Evolutionary conservation across 2,888 invertebrate genomes (phyloP), one percentile per base, ranked within the genome.

Genomic region (Heliconius cydno): DNA sequence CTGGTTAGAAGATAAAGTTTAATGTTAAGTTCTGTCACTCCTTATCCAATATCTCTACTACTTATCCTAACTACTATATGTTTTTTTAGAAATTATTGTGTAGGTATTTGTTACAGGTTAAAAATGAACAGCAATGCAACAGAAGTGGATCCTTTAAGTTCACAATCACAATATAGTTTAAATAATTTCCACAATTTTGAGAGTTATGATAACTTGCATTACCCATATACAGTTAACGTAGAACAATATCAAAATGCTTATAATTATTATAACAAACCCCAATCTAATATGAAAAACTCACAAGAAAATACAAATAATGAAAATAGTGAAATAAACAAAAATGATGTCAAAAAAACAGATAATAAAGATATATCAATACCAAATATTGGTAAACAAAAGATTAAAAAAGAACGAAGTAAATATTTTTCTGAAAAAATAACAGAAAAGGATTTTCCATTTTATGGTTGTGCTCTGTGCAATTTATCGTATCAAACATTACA

Each of bases 391-490:
- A 80, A 65, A 83, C 84, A 78, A 78, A 87, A 83, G 77, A 82
- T 38, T 80, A 85, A 83, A 81, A 90, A 89, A 5, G 90, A 87
- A 68, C 86, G 87, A 2, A 91, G 89, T 41, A 91, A 84, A 81
- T 93, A 90, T 63, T 91, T 92, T 86, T 93, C 93, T 0, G 90
- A 91, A 30, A 94, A 94, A 80, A 92, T 94, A 7, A 87, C 84
- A 0, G 93, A 94, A 65, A 87, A 90, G 25, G 86, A 90, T 0
- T 94, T 91, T 65, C 90, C 91, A 0, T 95, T 94, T 78, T 95
- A 93, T 38, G 94, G 93, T 0, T 95, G 94, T 81, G 86, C 94
- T 0, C 88, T 94, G 0, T 95, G 94, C 65, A 91, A 94, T 76
- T 86, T 94, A 3, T 90, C 91, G 15, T 94, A 88, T 76, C 83